These are phyloP conservation scores for Aegotheles bennettii DNA, from an alignment of 2,113 vertebrate genomes.

Conservation along the genomic window DNA sequence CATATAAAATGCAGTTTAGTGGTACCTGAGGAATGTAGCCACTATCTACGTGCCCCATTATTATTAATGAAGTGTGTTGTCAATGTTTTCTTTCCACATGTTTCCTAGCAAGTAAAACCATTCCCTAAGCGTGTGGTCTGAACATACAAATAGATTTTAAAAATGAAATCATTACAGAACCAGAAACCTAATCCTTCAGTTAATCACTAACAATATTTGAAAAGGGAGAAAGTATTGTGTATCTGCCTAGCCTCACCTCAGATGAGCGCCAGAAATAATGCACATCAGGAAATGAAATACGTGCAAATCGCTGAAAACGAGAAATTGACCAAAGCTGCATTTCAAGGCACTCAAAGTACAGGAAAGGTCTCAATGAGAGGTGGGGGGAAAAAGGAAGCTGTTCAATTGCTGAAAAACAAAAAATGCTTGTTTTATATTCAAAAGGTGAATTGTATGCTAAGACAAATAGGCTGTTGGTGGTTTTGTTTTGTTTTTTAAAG, in stretches of 20 bases:
- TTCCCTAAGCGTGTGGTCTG: neutral
- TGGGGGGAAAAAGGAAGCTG: neutral
- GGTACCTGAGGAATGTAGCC: neutral
- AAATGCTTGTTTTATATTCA: neutral
- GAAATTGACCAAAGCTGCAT: neutral
- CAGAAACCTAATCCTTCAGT: constrained; percentile 33
- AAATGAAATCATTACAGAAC: neutral
- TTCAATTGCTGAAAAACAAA: neutral
- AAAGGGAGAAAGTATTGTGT: neutral
- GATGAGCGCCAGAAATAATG: neutral
- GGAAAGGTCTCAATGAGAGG: neutral
- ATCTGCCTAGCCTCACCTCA: neutral
- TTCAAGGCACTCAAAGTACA: neutral
- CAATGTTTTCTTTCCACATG: neutral
- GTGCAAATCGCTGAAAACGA: neutral
- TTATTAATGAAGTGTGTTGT: neutral
- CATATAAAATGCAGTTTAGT: neutral
- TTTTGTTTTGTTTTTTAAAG: neutral
- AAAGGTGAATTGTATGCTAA: neutral
- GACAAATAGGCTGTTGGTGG: neutral
- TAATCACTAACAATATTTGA: constrained; percentile 3
- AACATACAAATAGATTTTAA: neutral
- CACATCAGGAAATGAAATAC: constrained; percentile 3
- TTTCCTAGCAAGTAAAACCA: neutral
- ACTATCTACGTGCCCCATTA: neutral